These are phyloP conservation scores for Euclidia mi DNA, from an alignment of 2,888 invertebrate species.

Conservation along the genomic window DNA sequence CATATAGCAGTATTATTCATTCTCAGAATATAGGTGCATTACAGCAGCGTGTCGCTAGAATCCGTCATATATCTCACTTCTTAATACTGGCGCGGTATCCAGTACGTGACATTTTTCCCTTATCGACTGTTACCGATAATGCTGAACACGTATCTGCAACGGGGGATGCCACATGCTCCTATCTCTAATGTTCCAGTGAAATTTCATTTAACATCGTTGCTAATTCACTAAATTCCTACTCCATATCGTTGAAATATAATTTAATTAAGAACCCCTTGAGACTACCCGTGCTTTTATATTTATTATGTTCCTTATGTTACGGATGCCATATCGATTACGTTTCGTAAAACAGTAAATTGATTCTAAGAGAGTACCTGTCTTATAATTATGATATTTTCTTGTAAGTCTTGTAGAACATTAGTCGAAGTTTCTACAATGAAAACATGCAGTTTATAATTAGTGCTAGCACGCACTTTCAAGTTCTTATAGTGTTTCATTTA, in stretches of 20 bases:
- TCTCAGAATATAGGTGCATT: too few relatives aligned
- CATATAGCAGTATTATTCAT: too few relatives aligned
- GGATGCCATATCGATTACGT: background rate
- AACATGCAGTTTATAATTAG: too few relatives aligned
- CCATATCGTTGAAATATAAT: conserved; percentile 9
- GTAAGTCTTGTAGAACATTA: too few relatives aligned
- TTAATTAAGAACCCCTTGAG: conserved; percentile 13
- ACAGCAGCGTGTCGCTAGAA: background rate
- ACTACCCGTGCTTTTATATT: conserved; percentile 5
- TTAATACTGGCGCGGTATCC: conserved; percentile 63
- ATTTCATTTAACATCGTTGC: conserved; percentile 10
- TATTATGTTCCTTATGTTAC: conserved; percentile 4
- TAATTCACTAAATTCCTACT: conserved; percentile 12
- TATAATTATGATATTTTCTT: too few relatives aligned
- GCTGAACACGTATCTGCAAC: conserved; percentile 61
- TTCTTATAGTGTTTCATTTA: too few relatives aligned
- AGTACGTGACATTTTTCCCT: conserved; percentile 77
- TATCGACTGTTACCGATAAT: conserved; percentile 60
- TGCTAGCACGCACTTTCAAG: too few relatives aligned
- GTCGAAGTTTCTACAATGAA: too few relatives aligned
- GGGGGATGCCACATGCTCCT: conserved; percentile 15
- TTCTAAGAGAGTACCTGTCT: background rate
- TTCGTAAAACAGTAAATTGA: background rate
- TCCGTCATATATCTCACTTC: conserved; percentile 44
- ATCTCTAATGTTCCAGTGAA: conserved; percentile 19